Base-by-base conservation (phyloP, 2,888 invertebrate species). In the Opisthograptis luteolata region DNA sequence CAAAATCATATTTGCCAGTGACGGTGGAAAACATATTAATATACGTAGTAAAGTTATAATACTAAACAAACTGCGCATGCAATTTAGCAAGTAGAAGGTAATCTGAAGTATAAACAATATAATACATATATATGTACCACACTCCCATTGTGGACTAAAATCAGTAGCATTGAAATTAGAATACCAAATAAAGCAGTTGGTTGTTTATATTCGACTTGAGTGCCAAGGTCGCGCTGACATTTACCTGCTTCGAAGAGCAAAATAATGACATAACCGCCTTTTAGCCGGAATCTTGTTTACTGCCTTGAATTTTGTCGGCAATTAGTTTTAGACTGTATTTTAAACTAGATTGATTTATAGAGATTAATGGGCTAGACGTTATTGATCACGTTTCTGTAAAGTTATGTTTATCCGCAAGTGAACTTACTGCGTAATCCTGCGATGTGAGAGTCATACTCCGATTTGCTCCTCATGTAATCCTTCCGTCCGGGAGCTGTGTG, bases 381-480 rank as follows among this genome's bases (percentile, higher is more conserved):
- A 35, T 41, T 30, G 15, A 28, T 44, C 19, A 41, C 5, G n/a
- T 55, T 49, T 49, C 40, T 31, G 14, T 14, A 39, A 32, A 14
- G 25, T 50, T 34, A 14, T 30, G 36, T 6, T 39, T 40, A 20
- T 36, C n/a, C 8, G 36, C 2, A 8, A 15, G n/a, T 32, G 39
- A 48, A 73, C 78, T 91, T 93, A 96, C 96, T 96, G 96, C 95
- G 93, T 77, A 96, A 96, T 87, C 95, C 94, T 67, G 94, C 95
- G 79, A 97, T 97, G 86, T 96, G 96, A 45, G 95, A 94, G 84
- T 97, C 97, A 85, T 95, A 96, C 84, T 96, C 95, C 70, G 95
- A 95, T 78, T 94, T 94, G 85, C 95, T 96, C 76, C 96, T 92
- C 60, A 94, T 92, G 70, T 93, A 95, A 64, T 95, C 95, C 87